Conservation (phyloP, 2,113 vertebrate genomes). For the Thamnophis sirtalis region DNA sequence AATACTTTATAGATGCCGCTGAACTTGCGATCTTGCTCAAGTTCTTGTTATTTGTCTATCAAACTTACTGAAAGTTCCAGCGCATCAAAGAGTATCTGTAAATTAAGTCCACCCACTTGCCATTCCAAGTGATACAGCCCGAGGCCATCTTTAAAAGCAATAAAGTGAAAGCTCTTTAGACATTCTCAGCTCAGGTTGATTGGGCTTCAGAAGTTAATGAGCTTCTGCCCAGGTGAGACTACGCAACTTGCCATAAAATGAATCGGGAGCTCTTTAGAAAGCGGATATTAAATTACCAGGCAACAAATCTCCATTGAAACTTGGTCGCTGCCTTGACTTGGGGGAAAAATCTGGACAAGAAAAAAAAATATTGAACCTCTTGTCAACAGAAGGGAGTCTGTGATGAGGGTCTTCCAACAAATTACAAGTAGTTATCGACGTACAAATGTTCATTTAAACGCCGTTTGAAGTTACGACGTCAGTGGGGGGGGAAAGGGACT, state of each 20-base stretch:
- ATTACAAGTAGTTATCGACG: background rate
- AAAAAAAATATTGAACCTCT: background rate
- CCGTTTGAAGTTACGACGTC: background rate
- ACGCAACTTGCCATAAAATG: background rate
- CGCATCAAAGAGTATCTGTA: background rate
- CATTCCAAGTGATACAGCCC: background rate
- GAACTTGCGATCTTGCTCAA: background rate
- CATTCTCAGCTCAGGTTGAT: fast-evolving
- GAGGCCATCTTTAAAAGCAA: background rate
- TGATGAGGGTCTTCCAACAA: background rate
- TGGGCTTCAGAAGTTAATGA: background rate
- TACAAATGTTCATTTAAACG: background rate
- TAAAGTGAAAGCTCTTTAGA: slow-evolving; percentile 6
- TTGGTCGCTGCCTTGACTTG: background rate
- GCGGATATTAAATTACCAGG: background rate
- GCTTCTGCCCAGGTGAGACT: background rate
- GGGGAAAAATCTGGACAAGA: background rate
- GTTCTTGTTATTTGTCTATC: background rate
- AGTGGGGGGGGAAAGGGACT: background rate
- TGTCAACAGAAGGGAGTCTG: background rate
- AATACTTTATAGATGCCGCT: background rate
- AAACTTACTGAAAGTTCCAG: background rate
- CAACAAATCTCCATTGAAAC: background rate
- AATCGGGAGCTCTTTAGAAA: background rate
- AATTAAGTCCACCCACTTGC: background rate